Evolutionary conservation across 2,797 vertebrate species (phyloP).

Genomic region (Taenioides sp.): DNA sequence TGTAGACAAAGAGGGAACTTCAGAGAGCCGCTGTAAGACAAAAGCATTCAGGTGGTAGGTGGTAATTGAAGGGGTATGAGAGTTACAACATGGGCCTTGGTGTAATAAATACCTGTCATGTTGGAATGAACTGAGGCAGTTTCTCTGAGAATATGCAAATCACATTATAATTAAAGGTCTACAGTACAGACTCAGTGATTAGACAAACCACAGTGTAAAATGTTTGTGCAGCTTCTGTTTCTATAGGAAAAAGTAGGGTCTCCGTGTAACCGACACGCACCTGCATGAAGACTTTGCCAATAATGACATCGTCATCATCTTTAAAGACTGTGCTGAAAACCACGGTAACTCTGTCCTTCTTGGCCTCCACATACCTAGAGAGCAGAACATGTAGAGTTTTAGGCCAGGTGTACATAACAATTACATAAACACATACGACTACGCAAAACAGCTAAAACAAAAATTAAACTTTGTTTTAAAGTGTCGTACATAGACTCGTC

Average conservation of each 20-base stretch:
- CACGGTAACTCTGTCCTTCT: conserved; percentile 97
- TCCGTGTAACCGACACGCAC: conserved; percentile 64
- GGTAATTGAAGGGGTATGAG: conserved; percentile 2
- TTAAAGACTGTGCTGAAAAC: conserved; percentile 99
- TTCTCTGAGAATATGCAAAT: conserved; percentile 9
- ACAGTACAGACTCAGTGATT: background rate
- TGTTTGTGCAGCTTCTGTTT: background rate
- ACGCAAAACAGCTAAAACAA: background rate
- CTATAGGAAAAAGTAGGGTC: background rate
- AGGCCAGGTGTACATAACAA: background rate
- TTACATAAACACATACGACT: background rate
- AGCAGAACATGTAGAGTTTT: background rate
- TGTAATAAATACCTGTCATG: conserved; percentile 11
- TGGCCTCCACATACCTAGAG: conserved; percentile 94
- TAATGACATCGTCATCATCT: conserved; percentile 97
- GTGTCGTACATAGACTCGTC: conserved; percentile 94
- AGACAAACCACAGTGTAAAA: background rate
- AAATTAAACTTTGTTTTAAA: background rate
- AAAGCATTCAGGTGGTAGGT: conserved; percentile 4
- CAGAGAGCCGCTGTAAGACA: background rate
- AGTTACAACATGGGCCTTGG: background rate
- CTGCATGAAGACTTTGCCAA: conserved; percentile 99
- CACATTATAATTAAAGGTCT: background rate
- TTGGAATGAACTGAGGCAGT: conserved; percentile 6
- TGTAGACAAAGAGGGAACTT: background rate